Evolutionary conservation across 1,140 invertebrate species (phyloP).

Genomic region (Popillia japonica): DNA sequence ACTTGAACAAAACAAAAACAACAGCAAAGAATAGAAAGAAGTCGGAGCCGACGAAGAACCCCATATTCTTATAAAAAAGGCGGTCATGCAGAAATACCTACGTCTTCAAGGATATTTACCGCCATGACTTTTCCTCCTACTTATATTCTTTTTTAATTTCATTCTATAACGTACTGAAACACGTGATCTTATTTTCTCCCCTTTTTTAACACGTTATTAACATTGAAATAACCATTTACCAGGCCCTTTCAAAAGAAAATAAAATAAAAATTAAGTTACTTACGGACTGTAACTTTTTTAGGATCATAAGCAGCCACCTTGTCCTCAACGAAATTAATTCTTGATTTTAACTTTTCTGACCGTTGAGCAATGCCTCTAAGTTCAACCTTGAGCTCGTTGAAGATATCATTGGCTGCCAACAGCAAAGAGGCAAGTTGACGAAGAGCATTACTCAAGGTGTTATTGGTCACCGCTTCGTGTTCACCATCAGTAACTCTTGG

Average conservation of each 20-base stretch:
- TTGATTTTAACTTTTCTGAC: slow-evolving; percentile 68
- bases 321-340: slow-evolving; percentile 69
- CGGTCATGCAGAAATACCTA: not conserved
- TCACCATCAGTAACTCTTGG: slow-evolving; percentile 71
- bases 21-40: not conserved
- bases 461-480: slow-evolving; percentile 78
- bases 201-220: not conserved
- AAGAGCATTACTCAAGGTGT: slow-evolving; percentile 77
- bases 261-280: slow-evolving; percentile 63
- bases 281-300: slow-evolving; percentile 84
- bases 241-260: not conserved
- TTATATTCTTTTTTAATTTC: not conserved
- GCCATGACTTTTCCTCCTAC: not conserved
- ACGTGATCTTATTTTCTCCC: too few species aligned
- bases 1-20: not conserved
- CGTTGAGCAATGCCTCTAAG: slow-evolving; percentile 72
- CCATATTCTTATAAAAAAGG: slow-evolving; percentile 2
- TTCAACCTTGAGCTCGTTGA: slow-evolving; percentile 75
- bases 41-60: not conserved
- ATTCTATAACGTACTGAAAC: not conserved
- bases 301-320: slow-evolving; percentile 73
- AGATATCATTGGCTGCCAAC: slow-evolving; percentile 79
- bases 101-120: not conserved
- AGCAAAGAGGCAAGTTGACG: slow-evolving; percentile 81
- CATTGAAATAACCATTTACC: not conserved